phyloP scores from a whole-genome alignment of 2,113 vertebrate species.

The Tamias sibiricus region DNA sequence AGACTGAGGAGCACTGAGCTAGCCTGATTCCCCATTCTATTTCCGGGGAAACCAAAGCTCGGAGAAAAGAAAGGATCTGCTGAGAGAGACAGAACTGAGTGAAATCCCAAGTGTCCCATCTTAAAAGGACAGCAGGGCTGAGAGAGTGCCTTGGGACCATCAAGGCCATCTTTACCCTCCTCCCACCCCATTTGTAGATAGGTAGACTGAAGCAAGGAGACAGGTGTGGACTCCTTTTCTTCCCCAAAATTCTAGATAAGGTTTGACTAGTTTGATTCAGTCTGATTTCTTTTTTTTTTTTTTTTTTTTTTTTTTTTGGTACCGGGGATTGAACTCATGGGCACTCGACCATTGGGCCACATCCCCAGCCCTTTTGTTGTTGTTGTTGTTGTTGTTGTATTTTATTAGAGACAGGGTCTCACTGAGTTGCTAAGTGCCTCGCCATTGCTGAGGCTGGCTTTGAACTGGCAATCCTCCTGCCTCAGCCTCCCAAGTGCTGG shows the following conservation, averaged over 20 bases:
- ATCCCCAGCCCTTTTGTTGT: too few relatives aligned
- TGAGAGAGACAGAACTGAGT: not conserved
- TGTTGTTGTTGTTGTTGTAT: too few relatives aligned
- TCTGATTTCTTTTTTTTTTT: not conserved
- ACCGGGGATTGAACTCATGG: too few relatives aligned
- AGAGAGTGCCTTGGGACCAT: not conserved
- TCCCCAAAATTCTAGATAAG: conserved; percentile 65
- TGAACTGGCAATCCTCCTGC: too few relatives aligned
- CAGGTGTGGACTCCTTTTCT: not conserved
- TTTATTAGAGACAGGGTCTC: too few relatives aligned
- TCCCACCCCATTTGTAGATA: not conserved
- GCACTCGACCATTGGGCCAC: too few relatives aligned
- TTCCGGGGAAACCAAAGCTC: not conserved
- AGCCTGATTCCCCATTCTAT: not conserved
- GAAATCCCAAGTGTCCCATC: not conserved
- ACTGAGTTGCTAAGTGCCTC: too few relatives aligned
- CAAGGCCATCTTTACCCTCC: not conserved
- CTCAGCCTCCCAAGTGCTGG: too few relatives aligned
- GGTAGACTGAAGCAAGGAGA: not conserved
- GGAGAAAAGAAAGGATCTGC: not conserved
- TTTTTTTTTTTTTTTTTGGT: too few relatives aligned
- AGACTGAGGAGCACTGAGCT: not conserved
- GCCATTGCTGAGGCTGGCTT: too few relatives aligned
- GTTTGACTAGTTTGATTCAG: not conserved
- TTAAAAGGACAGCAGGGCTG: not conserved